Base-by-base conservation (phyloP, 2,888 invertebrate species). In the Melipona bicolor region DNA sequence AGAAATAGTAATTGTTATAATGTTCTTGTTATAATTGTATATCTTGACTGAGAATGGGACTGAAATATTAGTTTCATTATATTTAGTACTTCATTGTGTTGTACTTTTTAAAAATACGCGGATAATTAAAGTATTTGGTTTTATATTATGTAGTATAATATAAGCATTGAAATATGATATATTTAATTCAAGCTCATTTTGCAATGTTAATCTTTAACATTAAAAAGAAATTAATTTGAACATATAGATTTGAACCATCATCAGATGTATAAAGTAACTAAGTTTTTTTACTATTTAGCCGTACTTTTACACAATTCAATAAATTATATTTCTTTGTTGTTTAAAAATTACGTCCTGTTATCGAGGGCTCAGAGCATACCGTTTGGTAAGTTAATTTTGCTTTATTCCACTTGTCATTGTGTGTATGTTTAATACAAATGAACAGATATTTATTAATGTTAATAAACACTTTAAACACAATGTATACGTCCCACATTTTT, bases 281-380 rank as follows among this genome's bases (percentile, higher is more conserved):
- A 87, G 81, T 77, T 54, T 86, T 67, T 68, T 74, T 81, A 83
- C 52, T 56, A 74, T 79, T 85, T 90, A 83, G 65, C 70, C 54
- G 73, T 72, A 82, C 61, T 84, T 76, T 52, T 62, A 79, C 68
- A 88, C 90, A 85, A 91, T 90, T 92, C 90, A 93, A 93, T 92
- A 91, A 93, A 92, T 90, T 87, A 88, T 93, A 87, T 94, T 94
- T 94, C 92, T 94, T 92, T 94, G 91, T 91, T 93, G 92, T 93
- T 94, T 92, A 91, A 94, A 74, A 94, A 93, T 93, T 91, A 94
- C 94, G 91, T 91, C 93, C 93, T 88, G 92, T 92, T 93, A 92
- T 92, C 93, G 94, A 94, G 94, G 93, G 92, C 93, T 93, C 92
- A 91, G 92, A 93, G 92, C 91, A 88, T 92, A 91, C 91, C 88